Conservation (phyloP, 2,888 invertebrate species). For the Tiliacea citrago region DNA sequence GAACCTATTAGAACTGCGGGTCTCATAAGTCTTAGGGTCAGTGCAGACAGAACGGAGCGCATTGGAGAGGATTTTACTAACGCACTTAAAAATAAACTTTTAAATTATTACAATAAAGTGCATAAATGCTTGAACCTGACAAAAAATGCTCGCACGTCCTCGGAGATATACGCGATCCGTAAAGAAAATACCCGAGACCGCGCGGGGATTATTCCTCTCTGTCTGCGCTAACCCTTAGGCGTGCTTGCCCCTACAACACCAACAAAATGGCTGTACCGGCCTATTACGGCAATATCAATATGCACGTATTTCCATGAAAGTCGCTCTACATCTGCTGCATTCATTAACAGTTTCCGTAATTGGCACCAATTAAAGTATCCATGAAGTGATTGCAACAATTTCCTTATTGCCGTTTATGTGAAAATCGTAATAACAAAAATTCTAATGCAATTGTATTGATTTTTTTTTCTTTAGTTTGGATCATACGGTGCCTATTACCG, state of each 20-base stretch:
- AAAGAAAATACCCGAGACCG: no score
- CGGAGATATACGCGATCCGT: no score
- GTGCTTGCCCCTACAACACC: neutral
- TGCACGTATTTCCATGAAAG: slow-evolving; percentile 41
- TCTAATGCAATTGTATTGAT: slow-evolving; percentile 1
- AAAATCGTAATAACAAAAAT: slow-evolving; percentile 15
- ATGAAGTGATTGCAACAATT: slow-evolving; percentile 63
- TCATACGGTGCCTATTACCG: neutral
- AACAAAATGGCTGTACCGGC: slow-evolving; percentile 10
- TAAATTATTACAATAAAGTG: no score
- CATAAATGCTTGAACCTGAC: no score
- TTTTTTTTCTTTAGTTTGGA: neutral
- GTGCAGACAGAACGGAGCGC: no score
- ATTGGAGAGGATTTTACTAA: no score
- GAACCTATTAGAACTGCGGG: neutral
- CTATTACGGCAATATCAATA: slow-evolving; percentile 43
- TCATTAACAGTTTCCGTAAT: slow-evolving; percentile 70
- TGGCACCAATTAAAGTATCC: slow-evolving; percentile 60
- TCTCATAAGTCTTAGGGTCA: no score
- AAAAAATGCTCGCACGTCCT: no score
- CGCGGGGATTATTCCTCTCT: no score
- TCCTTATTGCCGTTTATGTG: slow-evolving; percentile 62
- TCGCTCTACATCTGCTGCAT: slow-evolving; percentile 44
- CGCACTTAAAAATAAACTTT: no score
- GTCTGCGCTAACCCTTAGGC: slow-evolving; percentile 13